Percentiles rank a stretch among this genome's conserved stretches.
Evolutionary conservation across 2,888 invertebrate genomes (phyloP).

Genomic region (Spatulosminthurus flaviceps): DNA sequence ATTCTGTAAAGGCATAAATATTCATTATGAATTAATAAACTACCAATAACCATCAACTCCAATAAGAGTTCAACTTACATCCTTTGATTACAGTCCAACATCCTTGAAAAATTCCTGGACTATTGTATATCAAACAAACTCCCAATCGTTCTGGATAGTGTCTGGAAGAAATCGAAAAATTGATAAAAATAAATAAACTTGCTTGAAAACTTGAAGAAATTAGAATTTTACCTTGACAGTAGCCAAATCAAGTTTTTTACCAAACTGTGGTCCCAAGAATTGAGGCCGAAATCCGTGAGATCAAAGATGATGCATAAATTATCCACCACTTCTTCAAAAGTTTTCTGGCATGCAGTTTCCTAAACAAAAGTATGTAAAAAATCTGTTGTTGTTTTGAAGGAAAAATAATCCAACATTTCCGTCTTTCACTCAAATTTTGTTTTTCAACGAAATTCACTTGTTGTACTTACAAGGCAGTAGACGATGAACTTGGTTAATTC

Average conservation of each 20-base stretch:
- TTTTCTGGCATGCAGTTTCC: slow-evolving; percentile 80
- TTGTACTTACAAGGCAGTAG: slow-evolving; percentile 73
- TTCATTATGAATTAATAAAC: too few species aligned
- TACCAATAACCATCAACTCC: too few species aligned
- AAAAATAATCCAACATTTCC: background rate
- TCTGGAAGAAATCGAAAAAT: slow-evolving; percentile 65
- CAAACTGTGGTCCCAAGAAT: slow-evolving; percentile 83
- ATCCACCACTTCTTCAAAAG: slow-evolving; percentile 82
- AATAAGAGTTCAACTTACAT: too few species aligned
- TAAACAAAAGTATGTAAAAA: slow-evolving; percentile 64
- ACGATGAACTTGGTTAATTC: slow-evolving; percentile 82
- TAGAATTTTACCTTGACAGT: slow-evolving; percentile 38
- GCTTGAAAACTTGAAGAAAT: too few species aligned
- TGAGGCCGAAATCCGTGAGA: slow-evolving; percentile 75
- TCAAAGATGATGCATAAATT: slow-evolving; percentile 84
- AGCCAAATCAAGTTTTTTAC: slow-evolving; percentile 76
- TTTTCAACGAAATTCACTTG: background rate
- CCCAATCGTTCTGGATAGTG: slow-evolving; percentile 83
- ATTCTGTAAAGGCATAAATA: too few species aligned
- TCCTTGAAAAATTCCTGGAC: slow-evolving; percentile 72
- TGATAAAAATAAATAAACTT: background rate
- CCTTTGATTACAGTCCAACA: slow-evolving; percentile 82
- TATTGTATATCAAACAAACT: slow-evolving; percentile 78
- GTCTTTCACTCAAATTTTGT: background rate
- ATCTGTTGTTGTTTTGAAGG: too few species aligned